Conservation (phyloP, 2,797 vertebrate species). For the Molothrus ater region DNA sequence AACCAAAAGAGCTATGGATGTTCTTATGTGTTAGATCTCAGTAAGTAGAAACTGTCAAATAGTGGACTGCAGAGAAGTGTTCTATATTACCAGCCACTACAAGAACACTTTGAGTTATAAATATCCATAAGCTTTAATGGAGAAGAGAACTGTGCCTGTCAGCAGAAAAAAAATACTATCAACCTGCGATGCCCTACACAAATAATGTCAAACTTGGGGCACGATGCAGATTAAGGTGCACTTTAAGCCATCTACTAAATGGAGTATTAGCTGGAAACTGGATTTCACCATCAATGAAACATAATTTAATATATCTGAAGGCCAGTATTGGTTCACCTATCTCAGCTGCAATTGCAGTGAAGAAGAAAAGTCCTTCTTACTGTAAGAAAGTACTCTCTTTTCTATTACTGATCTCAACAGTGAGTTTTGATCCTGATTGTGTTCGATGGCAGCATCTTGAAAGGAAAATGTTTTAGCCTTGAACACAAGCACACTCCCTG, state of each 20-base stretch:
- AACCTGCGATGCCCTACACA: constrained; percentile 51
- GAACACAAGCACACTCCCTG: not conserved
- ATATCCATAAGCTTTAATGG: constrained; percentile 63
- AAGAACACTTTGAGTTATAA: constrained; percentile 43
- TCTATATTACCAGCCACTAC: constrained; percentile 37
- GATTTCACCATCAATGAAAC: constrained; percentile 48
- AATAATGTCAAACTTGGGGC: constrained; percentile 62
- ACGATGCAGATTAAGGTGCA: constrained; percentile 65
- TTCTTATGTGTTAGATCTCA: not conserved
- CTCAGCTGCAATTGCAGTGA: not conserved
- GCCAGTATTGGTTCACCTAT: constrained; percentile 27
- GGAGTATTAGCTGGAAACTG: constrained; percentile 47
- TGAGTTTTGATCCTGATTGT: not conserved
- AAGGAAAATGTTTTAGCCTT: constrained; percentile 29
- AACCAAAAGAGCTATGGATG: not conserved
- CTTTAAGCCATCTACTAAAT: constrained; percentile 63
- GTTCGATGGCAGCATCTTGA: not conserved
- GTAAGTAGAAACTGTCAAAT: constrained; percentile 21
- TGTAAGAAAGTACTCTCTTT: constrained; percentile 5
- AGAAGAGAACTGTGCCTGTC: constrained; percentile 51
- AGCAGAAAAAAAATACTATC: constrained; percentile 51
- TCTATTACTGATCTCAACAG: not conserved
- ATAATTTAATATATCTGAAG: constrained; percentile 56
- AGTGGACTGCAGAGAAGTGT: constrained; percentile 35
- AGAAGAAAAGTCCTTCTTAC: not conserved